These are phyloP conservation scores for Anguilla obscura DNA, from an alignment of 2,797 vertebrate species.

Conservation along the genomic window DNA sequence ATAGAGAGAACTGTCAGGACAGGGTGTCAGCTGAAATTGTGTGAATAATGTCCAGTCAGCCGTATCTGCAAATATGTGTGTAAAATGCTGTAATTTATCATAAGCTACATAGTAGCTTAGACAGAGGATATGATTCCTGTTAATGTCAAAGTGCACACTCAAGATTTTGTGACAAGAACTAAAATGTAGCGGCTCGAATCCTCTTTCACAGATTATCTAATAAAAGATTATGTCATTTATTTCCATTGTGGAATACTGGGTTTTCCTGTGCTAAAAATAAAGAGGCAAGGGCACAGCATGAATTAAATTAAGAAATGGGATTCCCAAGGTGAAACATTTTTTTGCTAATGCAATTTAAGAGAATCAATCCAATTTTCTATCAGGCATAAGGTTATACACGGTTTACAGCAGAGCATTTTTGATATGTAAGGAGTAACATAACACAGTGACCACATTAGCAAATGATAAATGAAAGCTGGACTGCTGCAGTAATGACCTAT, in stretches of 20 bases:
- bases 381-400: background rate
- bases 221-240: background rate
- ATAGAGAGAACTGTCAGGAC: background rate
- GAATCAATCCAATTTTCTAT: background rate
- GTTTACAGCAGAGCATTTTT: background rate
- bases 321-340: background rate
- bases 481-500: background rate
- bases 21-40: background rate
- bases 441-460: background rate
- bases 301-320: background rate
- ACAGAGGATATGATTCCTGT: background rate
- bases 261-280: background rate
- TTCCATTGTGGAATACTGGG: background rate
- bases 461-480: background rate
- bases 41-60: background rate
- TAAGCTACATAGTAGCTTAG: background rate
- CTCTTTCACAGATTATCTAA: background rate
- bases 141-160: background rate
- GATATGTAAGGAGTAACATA: background rate
- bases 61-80: background rate
- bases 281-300: background rate
- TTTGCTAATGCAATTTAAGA: background rate
- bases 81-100: background rate
- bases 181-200: background rate
- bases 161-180: background rate